phyloP scores from a whole-genome alignment of 30 jellyfish, hydroid and myxozoan genomes.

The Cassiopea andromeda region DNA sequence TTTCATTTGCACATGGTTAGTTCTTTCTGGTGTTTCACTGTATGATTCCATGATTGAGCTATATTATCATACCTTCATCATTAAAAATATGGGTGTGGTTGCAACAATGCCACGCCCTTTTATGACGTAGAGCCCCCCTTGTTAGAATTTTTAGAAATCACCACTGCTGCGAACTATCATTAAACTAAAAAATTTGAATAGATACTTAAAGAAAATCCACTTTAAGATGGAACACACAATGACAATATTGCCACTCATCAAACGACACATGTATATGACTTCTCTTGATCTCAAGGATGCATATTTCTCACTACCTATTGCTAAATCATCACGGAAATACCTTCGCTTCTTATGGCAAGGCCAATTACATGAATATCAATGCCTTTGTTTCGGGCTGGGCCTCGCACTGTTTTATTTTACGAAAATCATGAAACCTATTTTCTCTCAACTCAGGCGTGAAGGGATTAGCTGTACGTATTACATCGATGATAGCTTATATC shows the following conservation, averaged over 20 bases:
- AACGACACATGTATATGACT: not conserved
- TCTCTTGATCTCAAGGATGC: slow-evolving; percentile 65
- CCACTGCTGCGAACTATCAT: not conserved
- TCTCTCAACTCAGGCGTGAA: slow-evolving; percentile 10
- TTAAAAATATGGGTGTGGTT: too few relatives aligned
- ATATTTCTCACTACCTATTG: slow-evolving; percentile 30
- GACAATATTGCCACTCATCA: slow-evolving; percentile 5
- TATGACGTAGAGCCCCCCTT: too few relatives aligned
- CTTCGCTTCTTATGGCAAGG: slow-evolving; percentile 19
- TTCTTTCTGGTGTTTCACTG: too few relatives aligned
- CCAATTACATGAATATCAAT: not conserved
- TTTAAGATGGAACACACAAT: slow-evolving; percentile 34
- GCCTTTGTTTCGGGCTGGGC: slow-evolving; percentile 27
- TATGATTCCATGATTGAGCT: too few relatives aligned
- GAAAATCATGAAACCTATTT: slow-evolving; percentile 30
- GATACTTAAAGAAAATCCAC: not conserved
- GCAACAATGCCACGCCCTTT: too few relatives aligned
- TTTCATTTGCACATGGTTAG: too few relatives aligned
- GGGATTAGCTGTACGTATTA: not conserved
- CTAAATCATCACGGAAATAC: slow-evolving; percentile 9
- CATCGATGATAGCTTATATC: slow-evolving; percentile 3
- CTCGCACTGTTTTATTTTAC: slow-evolving; percentile 34
- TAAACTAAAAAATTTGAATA: not conserved
- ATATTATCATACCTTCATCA: too few relatives aligned
- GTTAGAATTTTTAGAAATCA: too few relatives aligned